Evolutionary conservation across 2,888 invertebrate species (phyloP).

Genomic region (Zonitis immaculata): DNA sequence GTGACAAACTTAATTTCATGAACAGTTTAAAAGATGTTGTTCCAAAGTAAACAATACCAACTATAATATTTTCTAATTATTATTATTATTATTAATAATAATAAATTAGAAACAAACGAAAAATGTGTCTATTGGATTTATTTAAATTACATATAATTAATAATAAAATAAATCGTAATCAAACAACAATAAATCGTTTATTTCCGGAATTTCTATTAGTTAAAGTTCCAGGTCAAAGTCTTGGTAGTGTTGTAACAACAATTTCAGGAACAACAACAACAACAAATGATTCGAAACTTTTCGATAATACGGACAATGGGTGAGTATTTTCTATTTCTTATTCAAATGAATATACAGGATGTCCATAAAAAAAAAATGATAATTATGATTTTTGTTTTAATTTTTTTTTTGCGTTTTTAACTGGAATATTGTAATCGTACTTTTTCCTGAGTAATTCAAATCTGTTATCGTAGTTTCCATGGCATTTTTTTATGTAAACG

Average conservation of each 20-base stretch:
- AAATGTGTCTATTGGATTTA: conserved; percentile 58
- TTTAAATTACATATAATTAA: conserved; percentile 55
- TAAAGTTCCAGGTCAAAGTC: conserved; percentile 19
- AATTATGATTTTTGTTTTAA: no score
- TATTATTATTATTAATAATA: background rate
- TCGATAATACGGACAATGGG: no score
- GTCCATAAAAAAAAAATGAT: no score
- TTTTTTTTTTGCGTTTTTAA: no score
- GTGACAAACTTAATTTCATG: conserved; percentile 15
- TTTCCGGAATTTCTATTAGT: conserved; percentile 32
- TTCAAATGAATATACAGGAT: no score
- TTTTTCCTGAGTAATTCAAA: no score
- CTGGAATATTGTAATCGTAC: no score
- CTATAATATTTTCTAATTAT: conserved; percentile 12
- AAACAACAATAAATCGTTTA: conserved; percentile 16
- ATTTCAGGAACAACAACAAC: conserved; percentile 23
- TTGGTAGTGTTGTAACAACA: conserved; percentile 24
- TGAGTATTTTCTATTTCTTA: no score
- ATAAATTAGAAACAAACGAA: conserved; percentile 3
- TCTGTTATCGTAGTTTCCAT: no score
- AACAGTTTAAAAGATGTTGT: conserved; percentile 18
- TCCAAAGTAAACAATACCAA: conserved; percentile 7
- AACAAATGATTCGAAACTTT: no score
- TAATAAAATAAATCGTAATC: conserved; percentile 38
- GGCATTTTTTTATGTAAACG: no score